A percentile compares a stretch with the other conserved stretches of the same genome.
phyloP scores from a whole-genome alignment of 2,113 vertebrate genomes.

The Brachypodius melanocephalos region DNA sequence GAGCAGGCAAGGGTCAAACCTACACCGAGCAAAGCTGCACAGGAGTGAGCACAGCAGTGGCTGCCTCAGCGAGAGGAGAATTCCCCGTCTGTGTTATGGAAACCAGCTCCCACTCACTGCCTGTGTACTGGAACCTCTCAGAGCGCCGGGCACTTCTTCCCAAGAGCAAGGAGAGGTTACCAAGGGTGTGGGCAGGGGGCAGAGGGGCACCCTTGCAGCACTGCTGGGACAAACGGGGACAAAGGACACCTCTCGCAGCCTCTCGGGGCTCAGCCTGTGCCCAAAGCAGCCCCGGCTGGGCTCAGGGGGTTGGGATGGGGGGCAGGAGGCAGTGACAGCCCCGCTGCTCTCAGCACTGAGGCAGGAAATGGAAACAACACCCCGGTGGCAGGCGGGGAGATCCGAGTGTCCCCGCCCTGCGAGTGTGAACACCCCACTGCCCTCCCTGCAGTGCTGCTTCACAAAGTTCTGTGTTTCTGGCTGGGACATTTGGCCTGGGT shows the following conservation, averaged over 20 bases:
- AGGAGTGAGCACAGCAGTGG: neutral
- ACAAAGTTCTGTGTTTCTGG: neutral
- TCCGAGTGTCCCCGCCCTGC: neutral
- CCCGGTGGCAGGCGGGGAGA: neutral
- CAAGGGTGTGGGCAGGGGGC: neutral
- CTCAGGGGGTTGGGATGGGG: neutral
- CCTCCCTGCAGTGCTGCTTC: neutral
- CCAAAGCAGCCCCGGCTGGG: neutral
- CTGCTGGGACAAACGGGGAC: no score
- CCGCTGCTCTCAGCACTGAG: neutral
- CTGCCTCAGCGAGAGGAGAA: neutral
- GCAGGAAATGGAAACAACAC: slow-evolving; percentile 3
- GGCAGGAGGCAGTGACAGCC: neutral
- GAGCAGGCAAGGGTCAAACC: neutral
- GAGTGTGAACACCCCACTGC: neutral
- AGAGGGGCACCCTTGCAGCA: neutral
- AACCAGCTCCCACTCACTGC: slow-evolving; percentile 13
- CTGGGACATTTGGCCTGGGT: neutral
- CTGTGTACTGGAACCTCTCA: neutral
- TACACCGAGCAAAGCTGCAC: neutral
- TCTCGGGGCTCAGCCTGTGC: neutral
- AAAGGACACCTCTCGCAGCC: no score
- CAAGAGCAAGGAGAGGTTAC: neutral
- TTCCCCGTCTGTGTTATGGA: neutral
- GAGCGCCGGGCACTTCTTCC: neutral